phyloP scores from a whole-genome alignment of 2,113 vertebrate species.

The Illadopsis cleaveri region DNA sequence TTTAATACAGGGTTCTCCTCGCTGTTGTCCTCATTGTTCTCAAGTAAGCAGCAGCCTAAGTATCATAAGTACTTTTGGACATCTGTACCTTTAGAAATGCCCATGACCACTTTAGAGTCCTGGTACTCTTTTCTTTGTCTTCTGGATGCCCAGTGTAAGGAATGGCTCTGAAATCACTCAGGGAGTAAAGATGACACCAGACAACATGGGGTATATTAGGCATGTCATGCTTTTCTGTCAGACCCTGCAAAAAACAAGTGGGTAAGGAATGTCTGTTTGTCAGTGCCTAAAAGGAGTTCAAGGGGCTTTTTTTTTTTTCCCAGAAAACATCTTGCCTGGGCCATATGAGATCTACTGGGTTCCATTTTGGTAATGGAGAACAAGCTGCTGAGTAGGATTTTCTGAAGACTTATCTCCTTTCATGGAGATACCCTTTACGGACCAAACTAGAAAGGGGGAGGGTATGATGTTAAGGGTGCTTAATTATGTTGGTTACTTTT shows the following conservation, averaged over 20 bases:
- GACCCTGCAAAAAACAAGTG: neutral
- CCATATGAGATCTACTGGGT: neutral
- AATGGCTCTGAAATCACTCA: neutral
- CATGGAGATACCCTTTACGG: neutral
- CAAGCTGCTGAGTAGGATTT: neutral
- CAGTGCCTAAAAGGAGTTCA: neutral
- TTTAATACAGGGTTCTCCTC: neutral
- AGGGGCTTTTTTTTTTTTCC: rapidly evolving
- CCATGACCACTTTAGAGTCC: neutral
- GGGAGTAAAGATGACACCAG: neutral
- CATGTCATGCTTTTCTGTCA: neutral
- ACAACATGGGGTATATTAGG: neutral
- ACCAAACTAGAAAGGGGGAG: neutral
- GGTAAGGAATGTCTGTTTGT: neutral
- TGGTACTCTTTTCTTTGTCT: neutral
- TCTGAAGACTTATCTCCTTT: neutral
- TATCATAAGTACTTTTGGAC: neutral
- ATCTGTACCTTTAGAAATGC: neutral
- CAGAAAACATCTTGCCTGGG: neutral
- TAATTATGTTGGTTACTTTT: neutral
- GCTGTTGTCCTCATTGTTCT: neutral
- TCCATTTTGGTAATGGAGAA: neutral
- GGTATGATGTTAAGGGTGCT: neutral
- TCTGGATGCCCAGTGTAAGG: neutral
- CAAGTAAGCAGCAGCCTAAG: neutral